Evolutionary conservation across 2,888 invertebrate genomes (phyloP).

Genomic region (Pasiphila rectangulata): DNA sequence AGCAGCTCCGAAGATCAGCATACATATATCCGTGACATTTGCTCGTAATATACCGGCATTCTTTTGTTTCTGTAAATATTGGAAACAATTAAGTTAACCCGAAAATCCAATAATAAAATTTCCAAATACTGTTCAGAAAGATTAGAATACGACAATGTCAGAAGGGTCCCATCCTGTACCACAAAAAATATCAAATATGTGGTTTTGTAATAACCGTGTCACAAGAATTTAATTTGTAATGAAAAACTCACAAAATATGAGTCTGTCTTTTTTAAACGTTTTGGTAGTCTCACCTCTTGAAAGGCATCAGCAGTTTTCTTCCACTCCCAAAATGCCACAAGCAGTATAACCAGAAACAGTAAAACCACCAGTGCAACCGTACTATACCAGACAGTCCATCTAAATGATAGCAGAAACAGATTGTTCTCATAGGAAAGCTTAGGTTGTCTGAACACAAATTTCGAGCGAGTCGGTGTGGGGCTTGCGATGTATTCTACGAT

Average conservation of each 20-base stretch:
- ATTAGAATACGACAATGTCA: too few species aligned
- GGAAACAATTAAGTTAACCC: too few species aligned
- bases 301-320: slow-evolving; percentile 41
- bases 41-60: slow-evolving; percentile 61
- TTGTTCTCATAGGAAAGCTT: slow-evolving; percentile 87
- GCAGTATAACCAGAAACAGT: slow-evolving; percentile 59
- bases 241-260: too few species aligned
- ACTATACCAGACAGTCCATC: slow-evolving; percentile 83
- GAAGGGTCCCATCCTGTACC: too few species aligned
- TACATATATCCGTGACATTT: slow-evolving; percentile 69
- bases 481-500: slow-evolving; percentile 85
- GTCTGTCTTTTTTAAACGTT: too few species aligned
- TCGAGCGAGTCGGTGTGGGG: slow-evolving; percentile 84
- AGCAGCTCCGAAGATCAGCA: slow-evolving; percentile 81
- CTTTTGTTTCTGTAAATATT: slow-evolving; percentile 49
- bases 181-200: too few species aligned
- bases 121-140: neutral
- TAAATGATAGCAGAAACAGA: slow-evolving; percentile 85
- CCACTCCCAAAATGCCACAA: slow-evolving; percentile 69
- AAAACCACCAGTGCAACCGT: slow-evolving; percentile 69
- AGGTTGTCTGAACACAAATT: slow-evolving; percentile 87
- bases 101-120: slow-evolving; percentile 9
- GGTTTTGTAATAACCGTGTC: too few species aligned
- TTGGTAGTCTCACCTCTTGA: slow-evolving; percentile 30
- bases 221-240: too few species aligned